These are phyloP conservation scores for Fistularia commersonii DNA, from an alignment of 2,797 vertebrate species.

Conservation along the genomic window DNA sequence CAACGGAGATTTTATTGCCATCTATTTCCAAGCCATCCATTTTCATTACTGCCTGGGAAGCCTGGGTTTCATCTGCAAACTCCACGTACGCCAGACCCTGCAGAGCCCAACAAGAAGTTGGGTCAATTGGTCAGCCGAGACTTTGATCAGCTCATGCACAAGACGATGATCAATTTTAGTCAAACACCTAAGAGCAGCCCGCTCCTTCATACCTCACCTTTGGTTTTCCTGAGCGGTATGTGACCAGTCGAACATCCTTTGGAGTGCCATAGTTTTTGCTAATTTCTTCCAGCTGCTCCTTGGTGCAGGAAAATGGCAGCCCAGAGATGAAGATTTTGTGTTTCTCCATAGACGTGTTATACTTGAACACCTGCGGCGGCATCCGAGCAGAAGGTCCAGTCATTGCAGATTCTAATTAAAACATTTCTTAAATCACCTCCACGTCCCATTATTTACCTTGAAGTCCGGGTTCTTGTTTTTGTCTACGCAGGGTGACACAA, in stretches of 20 bases:
- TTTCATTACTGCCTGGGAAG: constrained; percentile 90
- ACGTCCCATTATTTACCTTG: constrained; percentile 76
- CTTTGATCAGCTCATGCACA: too few species aligned
- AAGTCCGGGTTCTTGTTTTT: constrained; percentile 95
- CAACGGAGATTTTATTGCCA: constrained; percentile 85
- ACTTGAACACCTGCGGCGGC: constrained; percentile 87
- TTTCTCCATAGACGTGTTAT: constrained; percentile 89
- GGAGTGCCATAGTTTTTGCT: constrained; percentile 84
- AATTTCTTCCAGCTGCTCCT: constrained; percentile 85
- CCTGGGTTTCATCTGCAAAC: constrained; percentile 85
- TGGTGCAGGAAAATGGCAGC: constrained; percentile 88
- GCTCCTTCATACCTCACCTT: constrained; percentile 77
- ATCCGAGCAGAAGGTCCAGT: neutral
- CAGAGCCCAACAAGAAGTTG: constrained; percentile 2
- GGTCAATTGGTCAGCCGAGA: neutral
- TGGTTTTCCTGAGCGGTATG: constrained; percentile 92
- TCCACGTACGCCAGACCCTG: constrained; percentile 97
- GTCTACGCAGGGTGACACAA: constrained; percentile 93
- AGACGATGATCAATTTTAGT: too few species aligned
- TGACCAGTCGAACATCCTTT: constrained; percentile 89
- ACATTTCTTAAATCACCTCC: neutral
- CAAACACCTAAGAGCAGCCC: neutral
- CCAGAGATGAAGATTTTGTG: constrained; percentile 96
- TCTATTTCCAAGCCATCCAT: constrained; percentile 85
- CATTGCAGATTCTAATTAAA: neutral